Evolutionary conservation across 2,888 invertebrate species (phyloP), one percentile per base, ranked within the genome.

Genomic region (Amblyjoppa fuscipennis): DNA sequence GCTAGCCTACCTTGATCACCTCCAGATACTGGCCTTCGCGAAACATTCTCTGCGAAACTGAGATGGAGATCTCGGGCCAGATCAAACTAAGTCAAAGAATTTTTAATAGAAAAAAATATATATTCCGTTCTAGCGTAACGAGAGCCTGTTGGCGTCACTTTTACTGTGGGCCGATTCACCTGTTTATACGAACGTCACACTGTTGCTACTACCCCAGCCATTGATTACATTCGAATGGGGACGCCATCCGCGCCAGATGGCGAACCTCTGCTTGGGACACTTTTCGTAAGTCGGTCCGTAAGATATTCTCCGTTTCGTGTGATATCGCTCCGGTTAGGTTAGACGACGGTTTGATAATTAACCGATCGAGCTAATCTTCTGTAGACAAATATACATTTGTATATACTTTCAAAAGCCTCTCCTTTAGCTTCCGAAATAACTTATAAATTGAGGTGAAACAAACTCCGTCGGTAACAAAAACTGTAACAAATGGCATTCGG

Each of bases 1-100:
- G 20, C 53, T 66, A 53, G 59, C 70, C 70, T 91, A 92, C 92
- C 92, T 92, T 92, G 76, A 92, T 92, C 77, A 92, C 90, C 87
- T 92, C 92, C 85, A 92, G 81, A 84, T 92, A 92, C 56, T 92
- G 91, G 25, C 92, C 92, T 85, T 92, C 90, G 38, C 91, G 91
- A 84, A 92, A 92, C 92, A 92, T 92, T 70, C 73, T 89, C 41
- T 3, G 31, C 75, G 61, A 71, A 3, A 45, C 34, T 31, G 9
- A 3, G 41, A 9, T 69, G 34, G 13, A 68, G 38, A 61, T 34
- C 20, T 45, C 56, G n/a, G 34, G 49, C 45, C 59, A 28, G 3
- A 4, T 49, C 2, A 11, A 70, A 53, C 11, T 28, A 20, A 41
- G 28, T 56, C 45, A 5, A 61, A 78, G 9, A 41, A 11, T 11